Conservation (phyloP, 2,113 vertebrate species). For the Istiophorus platypterus region DNA sequence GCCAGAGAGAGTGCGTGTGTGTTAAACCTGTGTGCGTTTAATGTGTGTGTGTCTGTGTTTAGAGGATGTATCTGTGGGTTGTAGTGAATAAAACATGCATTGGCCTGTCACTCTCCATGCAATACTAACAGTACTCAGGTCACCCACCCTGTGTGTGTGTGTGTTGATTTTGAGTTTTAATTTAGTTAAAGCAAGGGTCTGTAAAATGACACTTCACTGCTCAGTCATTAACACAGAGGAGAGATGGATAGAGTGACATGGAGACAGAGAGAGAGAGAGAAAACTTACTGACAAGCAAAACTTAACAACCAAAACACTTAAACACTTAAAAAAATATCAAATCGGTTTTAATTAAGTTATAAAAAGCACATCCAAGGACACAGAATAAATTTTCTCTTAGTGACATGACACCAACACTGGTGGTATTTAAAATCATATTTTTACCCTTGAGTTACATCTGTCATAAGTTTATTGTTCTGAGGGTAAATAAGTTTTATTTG, state of each 20-base stretch:
- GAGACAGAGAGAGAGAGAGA: too few relatives aligned
- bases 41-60: conserved; percentile 22
- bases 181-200: neutral
- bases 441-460: too few relatives aligned
- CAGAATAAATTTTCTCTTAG: too few relatives aligned
- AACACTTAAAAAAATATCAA: neutral
- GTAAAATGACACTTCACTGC: neutral
- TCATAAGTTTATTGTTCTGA: neutral
- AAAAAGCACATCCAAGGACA: neutral
- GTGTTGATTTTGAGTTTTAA: conserved; percentile 1
- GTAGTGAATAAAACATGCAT: conserved; percentile 71
- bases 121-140: conserved; percentile 57
- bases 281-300: neutral
- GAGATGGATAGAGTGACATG: too few relatives aligned
- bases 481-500: neutral
- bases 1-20: conserved; percentile 17
- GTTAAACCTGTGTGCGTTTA: conserved; percentile 15
- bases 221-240: neutral
- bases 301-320: neutral
- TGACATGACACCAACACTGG: too few relatives aligned
- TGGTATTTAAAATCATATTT: too few relatives aligned
- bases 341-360: neutral
- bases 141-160: conserved; percentile 13
- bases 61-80: conserved; percentile 60
- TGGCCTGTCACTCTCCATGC: conserved; percentile 61